A percentile compares a stretch with the other conserved stretches of the same genome.
These are phyloP conservation scores for Ecdyonurus torrentis DNA, from an alignment of 2,888 invertebrate species.

Conservation along the genomic window DNA sequence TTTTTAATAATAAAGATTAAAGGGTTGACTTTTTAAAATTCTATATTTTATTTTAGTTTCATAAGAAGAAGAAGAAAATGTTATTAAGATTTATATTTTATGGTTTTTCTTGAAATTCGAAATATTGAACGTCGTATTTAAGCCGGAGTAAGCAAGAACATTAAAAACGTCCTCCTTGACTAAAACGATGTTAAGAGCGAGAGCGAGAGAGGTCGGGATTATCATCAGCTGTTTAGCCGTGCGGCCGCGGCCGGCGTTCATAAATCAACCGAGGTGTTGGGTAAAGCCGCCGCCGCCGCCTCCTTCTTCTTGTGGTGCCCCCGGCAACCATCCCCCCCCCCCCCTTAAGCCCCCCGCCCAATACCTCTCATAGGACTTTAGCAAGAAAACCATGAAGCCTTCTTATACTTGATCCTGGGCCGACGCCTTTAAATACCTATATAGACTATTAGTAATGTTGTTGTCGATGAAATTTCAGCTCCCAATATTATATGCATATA, in stretches of 20 bases:
- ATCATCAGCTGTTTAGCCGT: background rate
- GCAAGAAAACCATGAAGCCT: no score
- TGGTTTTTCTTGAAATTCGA: background rate
- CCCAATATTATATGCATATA: background rate
- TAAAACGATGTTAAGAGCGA: background rate
- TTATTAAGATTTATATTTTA: background rate
- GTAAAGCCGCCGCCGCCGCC: background rate
- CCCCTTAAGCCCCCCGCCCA: no score
- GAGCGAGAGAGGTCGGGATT: no score
- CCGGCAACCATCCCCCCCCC: background rate
- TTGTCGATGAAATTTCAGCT: background rate
- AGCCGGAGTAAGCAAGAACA: no score
- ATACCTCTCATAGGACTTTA: no score
- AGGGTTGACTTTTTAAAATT: background rate
- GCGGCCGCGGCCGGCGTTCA: background rate
- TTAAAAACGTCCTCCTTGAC: background rate
- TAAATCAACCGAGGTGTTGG: conserved; percentile 1
- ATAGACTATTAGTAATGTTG: background rate
- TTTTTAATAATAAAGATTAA: background rate
- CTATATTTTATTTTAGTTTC: background rate
- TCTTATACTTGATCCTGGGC: background rate
- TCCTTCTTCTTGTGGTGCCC: background rate
- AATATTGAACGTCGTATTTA: background rate
- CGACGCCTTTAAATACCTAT: background rate
- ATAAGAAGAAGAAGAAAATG: background rate